Base-by-base conservation (phyloP, 2,888 invertebrate genomes). In the Chalcis sispes region DNA sequence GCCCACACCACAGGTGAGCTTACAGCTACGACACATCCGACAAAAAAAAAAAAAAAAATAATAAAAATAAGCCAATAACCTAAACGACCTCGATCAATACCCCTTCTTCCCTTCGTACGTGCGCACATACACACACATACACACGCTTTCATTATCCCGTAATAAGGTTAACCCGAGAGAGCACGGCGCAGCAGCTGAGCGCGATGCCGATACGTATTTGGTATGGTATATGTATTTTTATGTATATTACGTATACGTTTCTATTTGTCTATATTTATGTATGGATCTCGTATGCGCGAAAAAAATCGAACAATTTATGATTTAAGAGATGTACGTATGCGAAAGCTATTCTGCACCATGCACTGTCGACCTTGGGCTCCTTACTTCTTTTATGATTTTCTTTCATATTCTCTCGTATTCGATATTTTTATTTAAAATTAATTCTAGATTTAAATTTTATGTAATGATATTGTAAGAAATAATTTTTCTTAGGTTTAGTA, bases 271-370 rank as follows among this genome's bases (percentile, higher is more conserved):
- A n/a, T n/a, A n/a, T n/a, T n/a, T n/a, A n/a, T n/a, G n/a, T n/a
- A n/a, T n/a, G n/a, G n/a, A n/a, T n/a, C n/a, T n/a, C n/a, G n/a
- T 18, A 18, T 7, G 23, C 52, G 23, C 42, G 42, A 36, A 36
- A 36, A 36, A 36, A 36, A 8, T 10, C 52, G 25, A 7, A 10
- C 25, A 10, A 25, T 15, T 23, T 56, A 29, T 1, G n/a, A 2
- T 29, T 23, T 25, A 8, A 1, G 32, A 7, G 20, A 18, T 36
- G 13, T 20, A 15, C 61, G 42, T n/a, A 50, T 18, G 32, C 46
- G 36, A 32, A 83, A 82, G 82, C 86, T 86, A 85, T 85, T 86
- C 86, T 85, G 86, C 87, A 86, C 85, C 86, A 85, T 86, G 86
- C 86, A 86, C 83, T 81, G 79, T 82, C 80, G 81, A 80, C 75